Conservation (phyloP, 1,140 invertebrate species). For the Colletes gigas region DNA sequence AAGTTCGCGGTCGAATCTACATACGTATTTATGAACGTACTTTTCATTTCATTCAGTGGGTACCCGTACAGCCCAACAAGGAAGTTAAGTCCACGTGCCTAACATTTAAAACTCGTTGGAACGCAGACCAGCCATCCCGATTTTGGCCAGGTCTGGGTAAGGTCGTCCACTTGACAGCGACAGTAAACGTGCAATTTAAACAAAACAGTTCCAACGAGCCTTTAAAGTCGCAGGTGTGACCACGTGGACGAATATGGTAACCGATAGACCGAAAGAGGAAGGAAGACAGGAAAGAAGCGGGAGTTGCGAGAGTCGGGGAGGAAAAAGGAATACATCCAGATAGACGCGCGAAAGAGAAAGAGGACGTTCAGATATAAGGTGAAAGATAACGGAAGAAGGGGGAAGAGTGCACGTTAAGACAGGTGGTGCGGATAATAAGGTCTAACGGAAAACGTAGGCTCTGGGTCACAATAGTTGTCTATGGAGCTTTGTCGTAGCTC, state of each 20-base stretch:
- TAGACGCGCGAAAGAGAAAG: slow-evolving; percentile 11
- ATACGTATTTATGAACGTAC: too few relatives aligned
- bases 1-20: too few relatives aligned
- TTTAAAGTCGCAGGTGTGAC: slow-evolving; percentile 61
- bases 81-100: neutral
- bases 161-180: slow-evolving; percentile 7
- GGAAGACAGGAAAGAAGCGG: slow-evolving; percentile 5
- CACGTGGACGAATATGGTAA: slow-evolving; percentile 43
- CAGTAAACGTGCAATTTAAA: slow-evolving; percentile 23
- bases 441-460: slow-evolving; percentile 60
- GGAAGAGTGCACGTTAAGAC: slow-evolving; percentile 57
- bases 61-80: too few relatives aligned
- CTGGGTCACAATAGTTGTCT: slow-evolving; percentile 54
- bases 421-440: slow-evolving; percentile 67
- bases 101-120: neutral
- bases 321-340: neutral
- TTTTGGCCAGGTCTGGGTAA: slow-evolving; percentile 32
- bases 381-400: slow-evolving; percentile 56
- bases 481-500: slow-evolving; percentile 18
- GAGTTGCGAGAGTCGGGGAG: neutral
- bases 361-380: slow-evolving; percentile 34
- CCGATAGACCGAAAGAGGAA: slow-evolving; percentile 24
- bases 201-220: slow-evolving; percentile 40
- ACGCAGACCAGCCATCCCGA: slow-evolving; percentile 16
- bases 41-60: too few relatives aligned